phyloP scores from a whole-genome alignment of 1,140 invertebrate genomes.

The Cyphomyrmex costatus region DNA sequence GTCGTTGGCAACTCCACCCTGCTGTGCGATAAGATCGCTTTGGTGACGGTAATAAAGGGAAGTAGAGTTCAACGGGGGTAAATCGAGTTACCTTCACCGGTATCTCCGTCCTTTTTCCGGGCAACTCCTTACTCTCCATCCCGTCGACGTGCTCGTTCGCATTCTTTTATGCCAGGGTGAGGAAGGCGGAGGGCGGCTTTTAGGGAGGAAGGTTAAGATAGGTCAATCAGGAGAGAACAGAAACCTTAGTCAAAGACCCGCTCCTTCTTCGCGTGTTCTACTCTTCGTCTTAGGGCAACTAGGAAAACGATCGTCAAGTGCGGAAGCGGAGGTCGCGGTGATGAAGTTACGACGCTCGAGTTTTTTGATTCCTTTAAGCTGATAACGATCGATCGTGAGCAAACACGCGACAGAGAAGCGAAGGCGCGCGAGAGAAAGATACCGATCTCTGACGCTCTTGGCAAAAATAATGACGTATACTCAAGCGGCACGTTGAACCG shows the following conservation, averaged over 20 bases:
- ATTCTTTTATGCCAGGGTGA: slow-evolving; percentile 45
- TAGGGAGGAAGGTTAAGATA: slow-evolving; percentile 21
- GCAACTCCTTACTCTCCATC: background rate
- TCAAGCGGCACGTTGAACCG: background rate
- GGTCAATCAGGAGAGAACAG: slow-evolving; percentile 40
- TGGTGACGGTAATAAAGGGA: slow-evolving; percentile 83
- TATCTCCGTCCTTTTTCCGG: slow-evolving; percentile 32
- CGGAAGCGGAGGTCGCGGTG: slow-evolving; percentile 28
- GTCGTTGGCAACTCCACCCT: background rate
- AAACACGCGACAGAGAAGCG: slow-evolving; percentile 13
- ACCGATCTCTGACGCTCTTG: background rate
- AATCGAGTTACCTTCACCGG: slow-evolving; percentile 82
- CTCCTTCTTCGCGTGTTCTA: background rate
- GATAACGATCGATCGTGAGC: slow-evolving; percentile 42
- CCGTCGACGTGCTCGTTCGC: slow-evolving; percentile 30
- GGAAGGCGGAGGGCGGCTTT: background rate
- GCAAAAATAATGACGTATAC: background rate
- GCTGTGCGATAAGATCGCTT: slow-evolving; percentile 81
- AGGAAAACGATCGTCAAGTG: slow-evolving; percentile 43
- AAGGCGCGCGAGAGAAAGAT: slow-evolving; percentile 13
- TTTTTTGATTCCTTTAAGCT: slow-evolving; percentile 42
- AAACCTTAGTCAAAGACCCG: slow-evolving; percentile 31
- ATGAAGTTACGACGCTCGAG: slow-evolving; percentile 39
- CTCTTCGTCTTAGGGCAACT: background rate
- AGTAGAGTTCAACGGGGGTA: slow-evolving; percentile 78